A percentile compares a stretch with the other conserved stretches of the same genome.
Conservation (phyloP, 35 echinoderm and acorn worm genomes). For the Acanthaster planci region DNA sequence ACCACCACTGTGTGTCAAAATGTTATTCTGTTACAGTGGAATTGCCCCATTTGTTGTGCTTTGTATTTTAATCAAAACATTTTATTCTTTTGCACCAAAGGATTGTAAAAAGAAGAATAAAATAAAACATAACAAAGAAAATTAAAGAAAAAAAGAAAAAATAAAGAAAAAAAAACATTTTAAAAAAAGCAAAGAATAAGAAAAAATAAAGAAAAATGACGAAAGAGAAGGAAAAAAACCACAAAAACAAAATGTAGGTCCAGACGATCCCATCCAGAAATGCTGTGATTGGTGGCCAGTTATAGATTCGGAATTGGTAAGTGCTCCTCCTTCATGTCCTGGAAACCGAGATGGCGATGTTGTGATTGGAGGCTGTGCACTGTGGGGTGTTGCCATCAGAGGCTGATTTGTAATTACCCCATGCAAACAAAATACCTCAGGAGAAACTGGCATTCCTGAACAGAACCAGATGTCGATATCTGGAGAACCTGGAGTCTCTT, state of each 20-base stretch:
- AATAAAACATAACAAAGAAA: constrained; percentile 45
- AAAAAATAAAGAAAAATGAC: constrained; percentile 12
- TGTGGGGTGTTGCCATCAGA: too few relatives aligned
- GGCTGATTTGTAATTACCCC: too few relatives aligned
- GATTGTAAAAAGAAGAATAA: constrained; percentile 25
- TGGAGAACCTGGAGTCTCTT: too few relatives aligned
- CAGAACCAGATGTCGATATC: too few relatives aligned
- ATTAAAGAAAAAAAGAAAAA: constrained; percentile 45
- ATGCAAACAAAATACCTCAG: too few relatives aligned
- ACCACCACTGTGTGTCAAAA: too few relatives aligned
- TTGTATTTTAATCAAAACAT: neutral
- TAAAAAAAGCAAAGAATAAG: constrained; percentile 49
- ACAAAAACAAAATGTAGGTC: constrained; percentile 36
- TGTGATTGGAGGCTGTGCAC: too few relatives aligned
- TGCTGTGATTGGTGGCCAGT: neutral
- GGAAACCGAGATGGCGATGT: neutral
- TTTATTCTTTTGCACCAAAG: constrained; percentile 8
- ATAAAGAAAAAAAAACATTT: constrained; percentile 37
- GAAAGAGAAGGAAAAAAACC: constrained; percentile 32
- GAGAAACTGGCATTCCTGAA: too few relatives aligned
- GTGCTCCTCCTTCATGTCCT: neutral
- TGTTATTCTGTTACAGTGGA: too few relatives aligned
- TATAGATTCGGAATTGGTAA: neutral
- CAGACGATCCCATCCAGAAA: neutral
- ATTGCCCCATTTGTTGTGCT: constrained; percentile 8